Evolutionary conservation across 1,140 invertebrate genomes (phyloP), one percentile per base, ranked within the genome.

Genomic region (Papilio machaon): DNA sequence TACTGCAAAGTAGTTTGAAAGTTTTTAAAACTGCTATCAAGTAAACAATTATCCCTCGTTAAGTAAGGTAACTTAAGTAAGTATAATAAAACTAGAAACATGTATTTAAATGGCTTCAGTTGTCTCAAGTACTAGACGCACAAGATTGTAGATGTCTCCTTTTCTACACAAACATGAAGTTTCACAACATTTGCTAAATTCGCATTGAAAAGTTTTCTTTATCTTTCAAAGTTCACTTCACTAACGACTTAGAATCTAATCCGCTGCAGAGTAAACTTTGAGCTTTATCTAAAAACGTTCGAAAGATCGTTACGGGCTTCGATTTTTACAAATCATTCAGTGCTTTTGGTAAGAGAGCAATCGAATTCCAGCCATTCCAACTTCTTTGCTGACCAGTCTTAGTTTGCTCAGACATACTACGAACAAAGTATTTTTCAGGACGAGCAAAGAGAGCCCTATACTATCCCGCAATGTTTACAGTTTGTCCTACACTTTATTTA

Each of bases 191-290:
- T 88, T 91, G 88, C 90, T 87, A 90, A 91, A 92, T 91, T 88
- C 88, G 87, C 89, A 91, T 89, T 86, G 84, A 85, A 90, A 91
- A 91, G 84, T 90, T 90, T 87, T 89, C 89, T 92, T 90, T 91
- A 90, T 89, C 87, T 89, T 89, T 84, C 79, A 83, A 86, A 89
- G 87, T 90, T 85, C 85, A 88, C 83, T 82, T 87, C 81, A 76
- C 90, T 88, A 89, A 90, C 88, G 88, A 89, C 85, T 85, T 80
- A 35, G 81, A 82, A 87, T 86, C 86, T 89, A 89, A 90, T 89
- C 86, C 83, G 52, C 81, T 84, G 79, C 80, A 78, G 80, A 83
- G 87, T 87, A 87, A 85, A 83, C 82, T 87, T 82, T 52, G 38
- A 87, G 80, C 82, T 88, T 84, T 81, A 86, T 80, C 80, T 86